Percentiles rank a stretch among this genome's conserved stretches.
Conservation (phyloP, 23 tunicate genomes). For the Diplosoma virens region DNA sequence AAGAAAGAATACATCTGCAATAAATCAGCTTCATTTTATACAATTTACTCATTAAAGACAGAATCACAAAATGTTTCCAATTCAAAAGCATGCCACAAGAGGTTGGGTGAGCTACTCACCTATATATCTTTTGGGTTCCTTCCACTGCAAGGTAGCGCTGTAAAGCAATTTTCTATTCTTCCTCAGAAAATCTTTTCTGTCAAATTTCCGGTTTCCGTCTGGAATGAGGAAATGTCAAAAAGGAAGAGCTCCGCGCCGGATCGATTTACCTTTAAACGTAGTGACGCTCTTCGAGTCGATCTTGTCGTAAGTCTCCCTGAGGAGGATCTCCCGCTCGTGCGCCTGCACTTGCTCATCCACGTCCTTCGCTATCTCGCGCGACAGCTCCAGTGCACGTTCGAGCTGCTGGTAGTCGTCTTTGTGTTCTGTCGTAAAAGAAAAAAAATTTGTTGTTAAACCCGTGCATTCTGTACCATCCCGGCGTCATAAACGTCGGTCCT, state of each 20-base stretch:
- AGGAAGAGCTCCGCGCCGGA: background rate
- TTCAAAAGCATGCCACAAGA: no score
- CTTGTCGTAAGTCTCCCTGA: constrained; percentile 68
- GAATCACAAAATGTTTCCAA: no score
- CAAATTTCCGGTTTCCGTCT: constrained; percentile 52
- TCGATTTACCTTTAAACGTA: constrained; percentile 32
- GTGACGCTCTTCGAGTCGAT: constrained; percentile 56
- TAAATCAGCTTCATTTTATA: no score
- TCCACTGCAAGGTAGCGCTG: constrained; percentile 75
- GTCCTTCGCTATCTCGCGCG: constrained; percentile 69
- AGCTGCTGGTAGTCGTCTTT: constrained; percentile 49
- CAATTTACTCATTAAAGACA: no score
- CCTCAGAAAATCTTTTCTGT: constrained; percentile 55
- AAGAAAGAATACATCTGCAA: constrained; percentile 56
- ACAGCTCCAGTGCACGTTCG: constrained; percentile 56
- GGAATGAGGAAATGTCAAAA: background rate
- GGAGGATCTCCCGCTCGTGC: constrained; percentile 48
- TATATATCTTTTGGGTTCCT: constrained; percentile 24
- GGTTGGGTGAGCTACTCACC: constrained; percentile 42
- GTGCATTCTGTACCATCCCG: no score
- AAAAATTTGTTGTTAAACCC: no score
- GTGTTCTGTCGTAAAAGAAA: no score
- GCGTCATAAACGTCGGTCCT: no score
- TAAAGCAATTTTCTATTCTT: constrained; percentile 41
- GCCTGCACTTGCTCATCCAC: constrained; percentile 85